A percentile compares a stretch with the other conserved stretches of the same genome.
phyloP scores from a whole-genome alignment of 2,888 invertebrate species.

The Argyresthia goedartella region DNA sequence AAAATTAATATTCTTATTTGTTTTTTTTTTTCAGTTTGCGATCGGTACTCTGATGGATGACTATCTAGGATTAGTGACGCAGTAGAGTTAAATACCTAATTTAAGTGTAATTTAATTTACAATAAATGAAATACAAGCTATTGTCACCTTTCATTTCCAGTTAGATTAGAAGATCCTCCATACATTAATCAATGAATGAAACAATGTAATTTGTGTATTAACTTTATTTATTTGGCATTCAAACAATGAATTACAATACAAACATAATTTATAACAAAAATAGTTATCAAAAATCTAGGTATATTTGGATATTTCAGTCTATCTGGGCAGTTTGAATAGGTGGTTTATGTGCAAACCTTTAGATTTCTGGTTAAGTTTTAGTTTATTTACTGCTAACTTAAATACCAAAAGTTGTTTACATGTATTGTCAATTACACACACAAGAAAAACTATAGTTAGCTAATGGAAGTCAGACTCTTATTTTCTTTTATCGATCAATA shows the following conservation, averaged over 20 bases:
- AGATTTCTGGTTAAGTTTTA: background rate
- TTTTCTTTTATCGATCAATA: background rate
- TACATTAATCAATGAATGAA: background rate
- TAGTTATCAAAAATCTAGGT: conserved; percentile 49
- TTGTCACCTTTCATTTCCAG: no score
- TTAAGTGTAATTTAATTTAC: background rate
- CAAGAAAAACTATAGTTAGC: background rate
- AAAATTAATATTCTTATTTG: background rate
- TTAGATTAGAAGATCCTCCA: no score
- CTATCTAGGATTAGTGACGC: conserved; percentile 85
- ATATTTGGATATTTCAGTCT: conserved; percentile 69
- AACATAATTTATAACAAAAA: conserved; percentile 61
- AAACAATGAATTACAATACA: conserved; percentile 58
- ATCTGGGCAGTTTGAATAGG: conserved; percentile 47
- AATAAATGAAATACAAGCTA: background rate
- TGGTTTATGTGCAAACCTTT: conserved; percentile 7
- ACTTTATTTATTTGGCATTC: conserved; percentile 65
- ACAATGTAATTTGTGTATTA: conserved; percentile 22
- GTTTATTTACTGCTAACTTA: background rate
- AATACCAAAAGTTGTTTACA: background rate
- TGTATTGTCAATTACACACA: background rate
- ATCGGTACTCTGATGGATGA: conserved; percentile 99
- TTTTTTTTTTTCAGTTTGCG: conserved; percentile 84
- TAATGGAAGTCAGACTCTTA: background rate
- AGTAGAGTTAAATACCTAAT: conserved; percentile 24